Evolutionary conservation across 2,797 vertebrate genomes (phyloP).

Genomic region (Acrossocheilus fasciatus): DNA sequence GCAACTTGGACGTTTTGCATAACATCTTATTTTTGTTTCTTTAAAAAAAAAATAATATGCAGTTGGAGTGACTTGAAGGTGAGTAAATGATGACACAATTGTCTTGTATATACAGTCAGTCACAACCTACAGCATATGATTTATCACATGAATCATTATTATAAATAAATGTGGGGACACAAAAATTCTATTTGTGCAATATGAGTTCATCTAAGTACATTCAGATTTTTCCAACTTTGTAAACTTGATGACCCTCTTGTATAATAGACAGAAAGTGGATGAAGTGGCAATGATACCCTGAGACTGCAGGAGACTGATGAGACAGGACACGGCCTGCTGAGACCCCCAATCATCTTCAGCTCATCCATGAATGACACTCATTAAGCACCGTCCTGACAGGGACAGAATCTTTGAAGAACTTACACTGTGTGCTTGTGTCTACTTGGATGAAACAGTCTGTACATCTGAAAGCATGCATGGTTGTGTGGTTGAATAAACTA

Average conservation of each 20-base stretch:
- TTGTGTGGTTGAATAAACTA: background rate
- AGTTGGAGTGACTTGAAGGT: background rate
- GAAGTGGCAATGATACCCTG: background rate
- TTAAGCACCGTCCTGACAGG: constrained; percentile 33
- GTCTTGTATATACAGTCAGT: background rate
- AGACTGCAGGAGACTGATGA: constrained; percentile 27
- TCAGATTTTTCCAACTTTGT: background rate
- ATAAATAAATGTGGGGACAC: background rate
- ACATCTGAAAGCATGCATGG: constrained; percentile 10
- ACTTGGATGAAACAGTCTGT: background rate
- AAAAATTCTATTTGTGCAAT: background rate
- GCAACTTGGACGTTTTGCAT: background rate
- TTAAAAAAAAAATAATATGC: background rate
- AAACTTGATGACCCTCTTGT: constrained; percentile 16
- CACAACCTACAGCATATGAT: background rate
- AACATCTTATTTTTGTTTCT: background rate
- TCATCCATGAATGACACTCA: constrained; percentile 42
- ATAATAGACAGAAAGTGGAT: constrained; percentile 18
- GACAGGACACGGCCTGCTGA: constrained; percentile 20
- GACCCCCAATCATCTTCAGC: constrained; percentile 31
- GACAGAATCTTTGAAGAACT: background rate
- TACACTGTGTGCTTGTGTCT: constrained; percentile 9
- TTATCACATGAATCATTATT: background rate
- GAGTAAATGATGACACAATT: background rate
- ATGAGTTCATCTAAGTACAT: background rate